These are phyloP conservation scores for Tokudaia tokunoshimensis DNA, from an alignment of 2,797 vertebrate species.

Conservation along the genomic window DNA sequence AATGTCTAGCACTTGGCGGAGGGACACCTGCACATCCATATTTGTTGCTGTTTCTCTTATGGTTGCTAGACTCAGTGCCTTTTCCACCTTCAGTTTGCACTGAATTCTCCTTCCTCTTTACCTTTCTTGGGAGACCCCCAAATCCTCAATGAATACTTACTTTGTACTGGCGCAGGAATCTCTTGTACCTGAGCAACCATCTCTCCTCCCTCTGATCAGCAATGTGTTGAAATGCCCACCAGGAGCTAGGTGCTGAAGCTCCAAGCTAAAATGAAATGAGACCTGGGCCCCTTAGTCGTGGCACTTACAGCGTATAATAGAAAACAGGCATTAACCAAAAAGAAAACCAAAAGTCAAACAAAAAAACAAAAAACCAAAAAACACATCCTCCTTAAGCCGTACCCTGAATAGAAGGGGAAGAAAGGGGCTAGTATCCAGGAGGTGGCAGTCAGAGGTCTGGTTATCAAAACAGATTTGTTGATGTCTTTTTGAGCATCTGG, in stretches of 20 bases:
- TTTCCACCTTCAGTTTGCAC: background rate
- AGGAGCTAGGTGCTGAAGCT: background rate
- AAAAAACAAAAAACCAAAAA: too few species aligned
- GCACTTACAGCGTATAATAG: background rate
- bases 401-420: accelerated
- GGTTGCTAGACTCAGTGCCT: background rate
- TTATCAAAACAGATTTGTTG: background rate
- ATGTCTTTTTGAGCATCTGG: background rate
- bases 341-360: too few species aligned
- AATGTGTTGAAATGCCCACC: accelerated
- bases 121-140: too few species aligned
- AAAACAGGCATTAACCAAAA: background rate
- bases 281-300: background rate
- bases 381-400: background rate
- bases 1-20: background rate
- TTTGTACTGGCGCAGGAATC: background rate
- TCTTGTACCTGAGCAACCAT: too few species aligned
- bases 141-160: background rate
- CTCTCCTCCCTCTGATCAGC: accelerated
- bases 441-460: background rate
- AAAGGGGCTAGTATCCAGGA: too few species aligned
- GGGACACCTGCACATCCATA: background rate
- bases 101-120: background rate
- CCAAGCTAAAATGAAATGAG: background rate
- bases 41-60: background rate